phyloP scores from a whole-genome alignment of 2,113 vertebrate genomes.

The Orcinus orca region DNA sequence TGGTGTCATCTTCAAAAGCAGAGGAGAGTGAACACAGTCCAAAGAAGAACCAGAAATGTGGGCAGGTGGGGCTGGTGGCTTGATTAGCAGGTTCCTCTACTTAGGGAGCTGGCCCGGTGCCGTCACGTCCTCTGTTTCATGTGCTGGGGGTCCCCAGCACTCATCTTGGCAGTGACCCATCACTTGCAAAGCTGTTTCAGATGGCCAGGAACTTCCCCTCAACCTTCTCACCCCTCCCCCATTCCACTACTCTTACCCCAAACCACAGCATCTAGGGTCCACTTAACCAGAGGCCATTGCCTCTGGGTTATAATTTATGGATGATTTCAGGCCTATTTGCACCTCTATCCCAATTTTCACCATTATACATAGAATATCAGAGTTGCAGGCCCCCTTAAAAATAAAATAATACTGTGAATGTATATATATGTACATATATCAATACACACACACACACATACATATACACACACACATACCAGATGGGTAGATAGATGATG shows the following conservation, averaged over 20 bases:
- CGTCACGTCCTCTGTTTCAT: not conserved
- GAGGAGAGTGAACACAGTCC: not conserved
- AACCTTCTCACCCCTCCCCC: not conserved
- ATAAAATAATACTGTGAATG: not conserved
- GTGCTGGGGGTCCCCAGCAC: not conserved
- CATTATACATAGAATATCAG: not conserved
- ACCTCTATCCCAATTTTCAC: not conserved
- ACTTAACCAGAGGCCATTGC: not conserved
- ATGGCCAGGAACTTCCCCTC: not conserved
- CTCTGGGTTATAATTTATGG: not conserved
- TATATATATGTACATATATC: too few relatives aligned
- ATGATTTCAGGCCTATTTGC: not conserved
- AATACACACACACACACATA: not conserved
- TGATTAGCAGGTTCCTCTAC: not conserved
- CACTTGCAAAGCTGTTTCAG: not conserved
- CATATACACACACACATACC: not conserved
- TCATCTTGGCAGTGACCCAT: not conserved
- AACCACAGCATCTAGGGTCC: not conserved
- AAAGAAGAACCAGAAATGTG: not conserved
- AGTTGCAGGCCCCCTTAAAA: not conserved
- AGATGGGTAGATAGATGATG: not conserved
- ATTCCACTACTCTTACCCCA: not conserved
- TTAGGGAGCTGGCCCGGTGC: not conserved
- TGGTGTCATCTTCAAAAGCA: conserved; percentile 39
- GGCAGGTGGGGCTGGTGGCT: not conserved